phyloP scores from a whole-genome alignment of 2,113 vertebrate genomes.

The Trachemys scripta region DNA sequence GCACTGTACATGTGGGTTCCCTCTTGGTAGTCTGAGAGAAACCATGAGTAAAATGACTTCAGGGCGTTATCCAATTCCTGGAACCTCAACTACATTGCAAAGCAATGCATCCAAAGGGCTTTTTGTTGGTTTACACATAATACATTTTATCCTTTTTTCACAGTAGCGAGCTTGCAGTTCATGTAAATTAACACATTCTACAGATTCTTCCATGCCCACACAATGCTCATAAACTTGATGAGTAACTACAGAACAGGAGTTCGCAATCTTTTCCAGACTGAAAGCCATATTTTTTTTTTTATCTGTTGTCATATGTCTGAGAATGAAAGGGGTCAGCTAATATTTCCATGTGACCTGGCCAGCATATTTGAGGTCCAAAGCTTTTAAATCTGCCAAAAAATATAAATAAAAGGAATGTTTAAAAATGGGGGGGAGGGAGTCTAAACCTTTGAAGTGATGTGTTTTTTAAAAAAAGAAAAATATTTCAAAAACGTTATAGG shows the following conservation, averaged over 20 bases:
- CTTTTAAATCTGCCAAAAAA: slow-evolving; percentile 44
- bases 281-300: slow-evolving; percentile 44
- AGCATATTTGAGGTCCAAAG: not conserved
- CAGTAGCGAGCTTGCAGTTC: slow-evolving; percentile 54
- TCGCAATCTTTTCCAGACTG: not conserved
- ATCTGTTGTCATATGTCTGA: slow-evolving; percentile 11
- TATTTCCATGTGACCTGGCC: slow-evolving; percentile 30
- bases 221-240: slow-evolving; percentile 20
- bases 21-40: slow-evolving; percentile 29
- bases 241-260: slow-evolving; percentile 29
- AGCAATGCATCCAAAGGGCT: slow-evolving; percentile 36
- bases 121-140: slow-evolving; percentile 36
- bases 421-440: not conserved
- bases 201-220: slow-evolving; percentile 56
- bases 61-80: slow-evolving; percentile 23
- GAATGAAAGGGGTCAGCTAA: slow-evolving; percentile 26
- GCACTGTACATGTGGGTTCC: slow-evolving; percentile 12
- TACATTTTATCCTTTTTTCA: slow-evolving; percentile 48
- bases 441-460: not conserved
- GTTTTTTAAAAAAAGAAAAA: not conserved
- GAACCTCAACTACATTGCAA: slow-evolving; percentile 27
- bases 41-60: not conserved
- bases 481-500: not conserved
- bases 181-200: slow-evolving; percentile 59
- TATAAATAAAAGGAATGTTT: not conserved